These are phyloP conservation scores for Strix aluco DNA, from an alignment of 2,113 vertebrate genomes.

Conservation along the genomic window DNA sequence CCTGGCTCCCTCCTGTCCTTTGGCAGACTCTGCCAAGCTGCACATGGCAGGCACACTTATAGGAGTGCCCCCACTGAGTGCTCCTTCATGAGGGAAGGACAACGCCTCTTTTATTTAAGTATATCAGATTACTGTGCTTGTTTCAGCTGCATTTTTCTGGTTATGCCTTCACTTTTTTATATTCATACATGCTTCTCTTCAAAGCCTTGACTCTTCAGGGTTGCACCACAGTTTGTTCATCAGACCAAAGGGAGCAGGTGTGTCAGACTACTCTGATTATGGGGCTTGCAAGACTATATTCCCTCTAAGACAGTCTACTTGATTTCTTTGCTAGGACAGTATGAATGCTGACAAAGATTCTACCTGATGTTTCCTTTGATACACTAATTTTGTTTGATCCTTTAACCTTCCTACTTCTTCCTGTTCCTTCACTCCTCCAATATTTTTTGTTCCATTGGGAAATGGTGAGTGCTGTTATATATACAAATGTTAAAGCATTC, in stretches of 20 bases:
- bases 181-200: background rate
- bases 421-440: rapidly evolving
- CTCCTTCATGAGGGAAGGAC: rapidly evolving
- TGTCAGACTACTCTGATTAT: background rate
- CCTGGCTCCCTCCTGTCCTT: background rate
- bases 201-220: background rate
- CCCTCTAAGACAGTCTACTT: background rate
- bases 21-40: background rate
- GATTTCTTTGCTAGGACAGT: background rate
- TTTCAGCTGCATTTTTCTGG: background rate
- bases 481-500: background rate
- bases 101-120: rapidly evolving
- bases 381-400: background rate
- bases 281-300: background rate
- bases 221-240: background rate
- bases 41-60: rapidly evolving
- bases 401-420: background rate
- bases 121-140: rapidly evolving
- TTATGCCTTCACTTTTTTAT: background rate
- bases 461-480: background rate
- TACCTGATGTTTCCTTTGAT: background rate
- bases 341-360: background rate
- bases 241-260: background rate
- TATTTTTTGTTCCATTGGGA: background rate
- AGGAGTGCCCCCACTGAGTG: rapidly evolving